phyloP scores from a whole-genome alignment of 2,113 vertebrate genomes.

The Semnornis frantzii region DNA sequence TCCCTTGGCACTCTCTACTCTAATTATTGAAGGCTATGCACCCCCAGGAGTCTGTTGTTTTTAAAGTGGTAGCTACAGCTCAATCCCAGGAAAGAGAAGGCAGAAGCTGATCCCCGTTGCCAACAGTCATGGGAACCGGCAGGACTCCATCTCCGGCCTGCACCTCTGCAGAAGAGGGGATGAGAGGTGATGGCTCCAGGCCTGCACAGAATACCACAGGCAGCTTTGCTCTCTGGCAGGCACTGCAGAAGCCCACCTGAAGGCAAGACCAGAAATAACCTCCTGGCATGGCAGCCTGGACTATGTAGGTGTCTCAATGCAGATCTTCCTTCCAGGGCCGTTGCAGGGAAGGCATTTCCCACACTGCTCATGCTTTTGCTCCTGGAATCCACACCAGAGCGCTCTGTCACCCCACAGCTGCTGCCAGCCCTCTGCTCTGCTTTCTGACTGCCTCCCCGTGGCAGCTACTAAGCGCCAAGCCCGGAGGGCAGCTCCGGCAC shows the following conservation, averaged over 20 bases:
- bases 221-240: not conserved
- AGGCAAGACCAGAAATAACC: not conserved
- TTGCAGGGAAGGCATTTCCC: not conserved
- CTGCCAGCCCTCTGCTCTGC: no score
- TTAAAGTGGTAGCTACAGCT: slow-evolving; percentile 3
- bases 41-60: not conserved
- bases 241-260: not conserved
- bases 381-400: not conserved
- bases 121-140: not conserved
- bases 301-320: not conserved
- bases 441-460: not conserved
- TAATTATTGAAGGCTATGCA: slow-evolving; percentile 8
- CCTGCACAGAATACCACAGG: not conserved
- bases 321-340: not conserved
- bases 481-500: not conserved
- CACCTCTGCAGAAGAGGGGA: not conserved
- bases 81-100: not conserved
- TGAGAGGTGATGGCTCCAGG: not conserved
- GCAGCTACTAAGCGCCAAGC: not conserved
- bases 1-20: slow-evolving; percentile 1
- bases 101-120: not conserved
- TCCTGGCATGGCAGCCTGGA: not conserved
- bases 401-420: not conserved
- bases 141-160: not conserved
- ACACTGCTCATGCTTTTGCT: not conserved